Evolutionary conservation across 2,113 vertebrate genomes (phyloP).

Genomic region (Laticauda colubrina): DNA sequence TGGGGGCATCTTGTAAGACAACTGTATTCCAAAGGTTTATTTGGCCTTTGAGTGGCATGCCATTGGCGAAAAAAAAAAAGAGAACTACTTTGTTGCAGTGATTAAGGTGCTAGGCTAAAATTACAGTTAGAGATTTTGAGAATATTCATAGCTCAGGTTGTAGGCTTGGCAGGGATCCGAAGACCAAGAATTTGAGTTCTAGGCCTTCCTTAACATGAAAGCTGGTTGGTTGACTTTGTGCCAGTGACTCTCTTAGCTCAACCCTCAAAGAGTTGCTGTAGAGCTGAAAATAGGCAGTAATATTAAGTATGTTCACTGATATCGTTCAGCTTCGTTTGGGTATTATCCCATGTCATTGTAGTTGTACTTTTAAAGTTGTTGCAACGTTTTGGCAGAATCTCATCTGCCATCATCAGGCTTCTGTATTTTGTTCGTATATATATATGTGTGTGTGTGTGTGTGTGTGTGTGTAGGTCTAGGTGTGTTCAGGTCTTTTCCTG

Average conservation of each 20-base stretch:
- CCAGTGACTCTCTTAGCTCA: background rate
- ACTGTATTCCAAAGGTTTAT: background rate
- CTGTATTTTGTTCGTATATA: too few relatives aligned
- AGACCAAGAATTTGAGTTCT: background rate
- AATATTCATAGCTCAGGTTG: too few relatives aligned
- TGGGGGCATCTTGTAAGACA: background rate
- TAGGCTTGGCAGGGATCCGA: too few relatives aligned
- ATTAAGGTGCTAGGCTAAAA: background rate
- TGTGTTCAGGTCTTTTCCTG: too few relatives aligned
- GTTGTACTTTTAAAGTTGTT: too few relatives aligned
- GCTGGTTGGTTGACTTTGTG: background rate
- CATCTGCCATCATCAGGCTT: too few relatives aligned
- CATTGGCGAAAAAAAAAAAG: background rate
- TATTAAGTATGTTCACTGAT: background rate
- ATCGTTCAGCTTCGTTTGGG: too few relatives aligned
- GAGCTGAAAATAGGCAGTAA: background rate
- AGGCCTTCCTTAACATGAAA: background rate
- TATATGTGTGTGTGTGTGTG: too few relatives aligned
- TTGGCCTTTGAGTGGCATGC: background rate
- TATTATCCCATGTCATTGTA: too few relatives aligned
- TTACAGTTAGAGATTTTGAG: too few relatives aligned
- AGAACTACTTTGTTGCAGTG: background rate
- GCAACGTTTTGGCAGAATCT: too few relatives aligned
- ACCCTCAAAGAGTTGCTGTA: background rate
- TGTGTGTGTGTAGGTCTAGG: too few relatives aligned